Evolutionary conservation across 2,888 invertebrate species (phyloP).

Genomic region (Sphinx pinastri): DNA sequence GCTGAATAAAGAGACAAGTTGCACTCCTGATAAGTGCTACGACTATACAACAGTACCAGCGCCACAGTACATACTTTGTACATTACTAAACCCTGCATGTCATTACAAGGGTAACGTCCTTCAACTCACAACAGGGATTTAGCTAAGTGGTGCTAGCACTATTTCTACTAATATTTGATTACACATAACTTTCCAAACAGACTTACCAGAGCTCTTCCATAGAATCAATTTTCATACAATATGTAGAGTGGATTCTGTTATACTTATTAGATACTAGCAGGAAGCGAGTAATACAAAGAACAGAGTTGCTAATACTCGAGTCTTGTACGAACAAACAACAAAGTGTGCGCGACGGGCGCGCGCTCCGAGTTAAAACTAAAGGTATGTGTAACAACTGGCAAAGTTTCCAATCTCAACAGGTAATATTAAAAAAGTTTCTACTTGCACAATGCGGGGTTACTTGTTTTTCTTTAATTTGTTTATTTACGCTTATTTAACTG

Average conservation of each 20-base stretch:
- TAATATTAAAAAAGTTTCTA: conserved; percentile 37
- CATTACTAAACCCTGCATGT: too few relatives aligned
- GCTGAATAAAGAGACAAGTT: too few relatives aligned
- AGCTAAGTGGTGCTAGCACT: too few relatives aligned
- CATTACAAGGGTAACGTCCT: too few relatives aligned
- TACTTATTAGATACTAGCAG: not conserved
- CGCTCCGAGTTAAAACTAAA: conserved; percentile 4
- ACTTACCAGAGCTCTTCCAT: too few relatives aligned
- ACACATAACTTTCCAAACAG: too few relatives aligned
- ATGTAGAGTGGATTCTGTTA: not conserved
- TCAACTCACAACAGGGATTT: too few relatives aligned
- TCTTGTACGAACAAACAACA: conserved; percentile 14
- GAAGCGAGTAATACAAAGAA: conserved; percentile 7
- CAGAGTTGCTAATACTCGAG: conserved; percentile 16
- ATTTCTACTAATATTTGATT: too few relatives aligned
- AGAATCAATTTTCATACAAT: too few relatives aligned
- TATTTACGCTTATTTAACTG: conserved; percentile 4
- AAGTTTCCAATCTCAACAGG: conserved; percentile 31
- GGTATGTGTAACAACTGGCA: not conserved
- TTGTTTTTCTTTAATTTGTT: not conserved
- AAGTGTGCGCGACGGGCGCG: conserved; percentile 5
- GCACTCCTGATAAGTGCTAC: too few relatives aligned
- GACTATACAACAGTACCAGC: too few relatives aligned
- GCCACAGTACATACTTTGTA: too few relatives aligned
- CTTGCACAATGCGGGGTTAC: conserved; percentile 20